Evolutionary conservation across 2,797 vertebrate species (phyloP), one percentile per base, ranked within the genome.

Genomic region (Vireo griseus): DNA sequence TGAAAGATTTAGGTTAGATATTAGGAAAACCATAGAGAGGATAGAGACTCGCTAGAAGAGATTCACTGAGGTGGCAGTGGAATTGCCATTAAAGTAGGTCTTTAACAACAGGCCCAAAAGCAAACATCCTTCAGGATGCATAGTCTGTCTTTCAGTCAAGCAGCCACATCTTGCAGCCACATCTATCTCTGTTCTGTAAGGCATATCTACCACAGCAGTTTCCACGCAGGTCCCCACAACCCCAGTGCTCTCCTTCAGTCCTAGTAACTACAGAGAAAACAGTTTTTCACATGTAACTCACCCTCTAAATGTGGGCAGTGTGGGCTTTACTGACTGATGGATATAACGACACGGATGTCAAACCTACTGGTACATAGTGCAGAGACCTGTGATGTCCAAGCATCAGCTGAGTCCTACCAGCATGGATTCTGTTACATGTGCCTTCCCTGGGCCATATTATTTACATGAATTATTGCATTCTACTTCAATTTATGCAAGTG

Each of bases 1-100:
- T 45, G 62, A 92, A 86, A 85, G 74, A 91, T 85, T 91, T 91
- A 91, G 42, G 45, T 82, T 71, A 80, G 73, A 72, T 94, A 90
- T 83, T 40, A 83, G 85, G 61, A 68, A 94, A 94, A 80, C 59
- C 48, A 54, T 71, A 68, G 77, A 83, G 39, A 87, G n/a, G 75
- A 62, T 39, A 79, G 18, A 68, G 51, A 39, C 28, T 18, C 31
- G 50, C 33, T 51, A 37, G 76, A 84, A 67, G 57, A 93, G 51
- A 83, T 74, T 83, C 75, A 90, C 67, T 52, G 85, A 88, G 48
- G 47, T 9, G 0, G 21, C 51, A 83, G 82, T 52, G 40, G 59
- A 91, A 88, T 82, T 75, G 42, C 37, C n/a, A 50, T 79, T 83
- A 77, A 86, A 89, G 66, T 29, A 79, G n/a, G 66, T 75, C 68